These are phyloP conservation scores for Drosophila prolongata DNA, from an alignment of 2,888 invertebrate genomes.

Conservation along the genomic window DNA sequence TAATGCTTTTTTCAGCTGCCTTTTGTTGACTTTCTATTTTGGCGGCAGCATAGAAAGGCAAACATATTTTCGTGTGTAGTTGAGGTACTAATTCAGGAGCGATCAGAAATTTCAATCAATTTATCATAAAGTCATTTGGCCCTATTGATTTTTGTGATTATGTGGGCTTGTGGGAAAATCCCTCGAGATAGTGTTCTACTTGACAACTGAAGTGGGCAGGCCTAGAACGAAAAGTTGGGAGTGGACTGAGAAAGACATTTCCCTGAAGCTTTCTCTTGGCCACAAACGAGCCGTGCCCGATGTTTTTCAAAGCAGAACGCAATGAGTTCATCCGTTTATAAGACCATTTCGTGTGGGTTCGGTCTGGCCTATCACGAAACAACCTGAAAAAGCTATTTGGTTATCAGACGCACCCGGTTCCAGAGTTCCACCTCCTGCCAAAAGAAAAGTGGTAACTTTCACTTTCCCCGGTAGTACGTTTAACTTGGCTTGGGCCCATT, in stretches of 20 bases:
- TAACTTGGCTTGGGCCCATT: slow-evolving; percentile 40
- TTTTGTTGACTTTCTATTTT: slow-evolving; percentile 58
- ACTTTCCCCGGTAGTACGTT: slow-evolving; percentile 56
- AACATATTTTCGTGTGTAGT: slow-evolving; percentile 12
- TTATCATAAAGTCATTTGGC: slow-evolving; percentile 16
- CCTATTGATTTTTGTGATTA: slow-evolving; percentile 32
- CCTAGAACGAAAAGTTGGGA: slow-evolving; percentile 6
- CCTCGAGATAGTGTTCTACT: slow-evolving; percentile 28
- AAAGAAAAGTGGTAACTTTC: slow-evolving; percentile 51
- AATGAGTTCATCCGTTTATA: slow-evolving; percentile 61
- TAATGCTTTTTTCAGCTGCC: slow-evolving; percentile 12
- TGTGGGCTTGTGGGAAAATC: slow-evolving; percentile 5
- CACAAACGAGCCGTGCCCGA: slow-evolving; percentile 14
- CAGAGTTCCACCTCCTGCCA: slow-evolving; percentile 8
- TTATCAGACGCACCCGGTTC: slow-evolving; percentile 20
- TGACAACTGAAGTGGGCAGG: slow-evolving; percentile 23
- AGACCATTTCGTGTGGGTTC: slow-evolving; percentile 27
- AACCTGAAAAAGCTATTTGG: slow-evolving; percentile 24
- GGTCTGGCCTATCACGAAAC: slow-evolving; percentile 34
- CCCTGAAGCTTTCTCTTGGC: slow-evolving; percentile 45
- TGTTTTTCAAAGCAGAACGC: slow-evolving; percentile 25
- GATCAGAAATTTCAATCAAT: slow-evolving; percentile 30
- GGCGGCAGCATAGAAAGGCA: slow-evolving; percentile 28
- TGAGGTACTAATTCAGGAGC: slow-evolving; percentile 4
- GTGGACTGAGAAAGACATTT: slow-evolving; percentile 12